Evolutionary conservation across 1,140 invertebrate genomes (phyloP).

Genomic region (Eumaeus atala): DNA sequence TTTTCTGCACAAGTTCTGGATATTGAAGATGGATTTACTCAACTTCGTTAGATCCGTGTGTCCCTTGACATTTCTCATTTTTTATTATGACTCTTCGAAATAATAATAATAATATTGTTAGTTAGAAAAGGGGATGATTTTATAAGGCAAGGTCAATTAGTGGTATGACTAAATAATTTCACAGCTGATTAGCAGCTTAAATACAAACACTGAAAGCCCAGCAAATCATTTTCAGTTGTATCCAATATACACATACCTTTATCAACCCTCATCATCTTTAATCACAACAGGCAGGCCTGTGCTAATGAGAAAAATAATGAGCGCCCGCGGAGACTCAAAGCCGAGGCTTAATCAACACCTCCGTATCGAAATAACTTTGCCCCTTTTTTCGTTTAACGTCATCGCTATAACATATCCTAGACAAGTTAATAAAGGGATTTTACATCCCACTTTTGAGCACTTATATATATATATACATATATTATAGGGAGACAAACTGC

Average conservation of each 20-base stretch:
- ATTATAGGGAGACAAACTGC: no score
- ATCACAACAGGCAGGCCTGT: slow-evolving; percentile 41
- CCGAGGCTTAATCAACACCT: slow-evolving; percentile 38
- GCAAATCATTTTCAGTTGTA: slow-evolving; percentile 7
- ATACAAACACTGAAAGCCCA: neutral
- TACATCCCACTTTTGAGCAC: no score
- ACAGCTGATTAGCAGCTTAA: slow-evolving; percentile 6
- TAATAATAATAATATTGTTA: no score
- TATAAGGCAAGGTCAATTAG: no score
- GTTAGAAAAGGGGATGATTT: no score
- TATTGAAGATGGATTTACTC: no score
- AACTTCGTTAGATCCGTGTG: no score
- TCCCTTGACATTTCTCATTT: no score
- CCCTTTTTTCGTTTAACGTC: slow-evolving; percentile 20
- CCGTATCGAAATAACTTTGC: slow-evolving; percentile 29
- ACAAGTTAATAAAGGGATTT: no score
- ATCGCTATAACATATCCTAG: neutral
- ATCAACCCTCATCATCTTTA: slow-evolving; percentile 42
- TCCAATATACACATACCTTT: slow-evolving; percentile 19
- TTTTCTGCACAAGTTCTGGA: no score
- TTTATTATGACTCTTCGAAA: no score
- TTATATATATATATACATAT: no score
- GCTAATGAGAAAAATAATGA: slow-evolving; percentile 66
- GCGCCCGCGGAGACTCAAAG: slow-evolving; percentile 32
- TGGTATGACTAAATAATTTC: neutral